Conservation (phyloP, 2,888 invertebrate genomes). For the Mythimna albipuncta region DNA sequence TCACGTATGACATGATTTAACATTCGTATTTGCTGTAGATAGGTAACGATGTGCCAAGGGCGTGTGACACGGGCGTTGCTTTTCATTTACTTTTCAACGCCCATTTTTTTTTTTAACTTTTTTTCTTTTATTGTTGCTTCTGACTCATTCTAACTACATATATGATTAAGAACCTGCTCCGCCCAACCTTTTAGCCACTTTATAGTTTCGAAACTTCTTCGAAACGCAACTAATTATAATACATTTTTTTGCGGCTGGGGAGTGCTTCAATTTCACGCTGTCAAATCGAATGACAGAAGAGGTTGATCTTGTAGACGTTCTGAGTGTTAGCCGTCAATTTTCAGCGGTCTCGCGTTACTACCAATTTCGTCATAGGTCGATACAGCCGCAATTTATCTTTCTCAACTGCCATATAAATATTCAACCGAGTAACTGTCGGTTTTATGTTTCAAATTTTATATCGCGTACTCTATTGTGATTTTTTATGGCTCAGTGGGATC, state of each 20-base stretch:
- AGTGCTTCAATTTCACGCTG: constrained; percentile 78
- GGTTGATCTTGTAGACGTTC: constrained; percentile 61
- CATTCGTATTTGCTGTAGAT: constrained; percentile 36
- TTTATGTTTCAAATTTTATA: constrained; percentile 76
- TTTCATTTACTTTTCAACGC: constrained; percentile 15
- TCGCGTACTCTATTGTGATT: constrained; percentile 69
- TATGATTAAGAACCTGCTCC: not conserved
- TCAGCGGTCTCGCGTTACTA: constrained; percentile 68
- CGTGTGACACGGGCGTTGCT: constrained; percentile 20
- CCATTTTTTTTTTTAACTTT: not conserved
- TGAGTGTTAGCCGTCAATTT: constrained; percentile 68
- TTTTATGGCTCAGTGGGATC: constrained; percentile 64
- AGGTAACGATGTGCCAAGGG: constrained; percentile 35
- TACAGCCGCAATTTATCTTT: constrained; percentile 72
- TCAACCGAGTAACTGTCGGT: constrained; percentile 63
- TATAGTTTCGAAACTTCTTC: constrained; percentile 42
- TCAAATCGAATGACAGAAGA: constrained; percentile 70
- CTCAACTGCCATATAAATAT: constrained; percentile 66
- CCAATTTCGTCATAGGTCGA: constrained; percentile 73
- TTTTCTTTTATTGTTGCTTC: not conserved
- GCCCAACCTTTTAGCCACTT: not conserved
- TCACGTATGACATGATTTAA: constrained; percentile 41
- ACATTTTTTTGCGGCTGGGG: constrained; percentile 47
- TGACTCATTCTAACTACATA: not conserved
- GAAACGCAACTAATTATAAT: constrained; percentile 56